phyloP scores from a whole-genome alignment of 2,888 invertebrate genomes.

The Mythimna vitellina region DNA sequence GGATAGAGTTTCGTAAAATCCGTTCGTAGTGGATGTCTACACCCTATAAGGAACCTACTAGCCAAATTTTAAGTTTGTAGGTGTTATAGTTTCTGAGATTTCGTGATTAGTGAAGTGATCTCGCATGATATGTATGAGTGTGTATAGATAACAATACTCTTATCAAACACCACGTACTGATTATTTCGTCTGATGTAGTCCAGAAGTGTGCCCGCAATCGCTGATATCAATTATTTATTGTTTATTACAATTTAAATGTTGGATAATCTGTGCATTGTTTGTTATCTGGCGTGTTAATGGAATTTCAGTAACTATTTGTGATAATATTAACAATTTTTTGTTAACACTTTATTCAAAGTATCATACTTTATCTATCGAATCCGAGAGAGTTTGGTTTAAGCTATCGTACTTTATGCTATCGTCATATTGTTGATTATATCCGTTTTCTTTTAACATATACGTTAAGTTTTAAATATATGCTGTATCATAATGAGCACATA shows the following conservation, averaged over 20 bases:
- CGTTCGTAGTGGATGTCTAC: no score
- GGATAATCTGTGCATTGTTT: not conserved
- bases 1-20: no score
- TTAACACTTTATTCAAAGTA: not conserved
- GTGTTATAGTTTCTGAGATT: no score
- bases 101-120: no score
- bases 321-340: no score
- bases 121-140: no score
- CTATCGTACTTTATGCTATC: not conserved
- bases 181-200: not conserved
- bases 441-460: not conserved
- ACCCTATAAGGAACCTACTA: no score
- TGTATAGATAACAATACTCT: not conserved
- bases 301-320: not conserved
- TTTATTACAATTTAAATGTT: conserved; percentile 5
- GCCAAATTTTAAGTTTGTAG: no score
- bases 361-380: not conserved
- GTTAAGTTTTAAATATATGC: not conserved
- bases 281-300: not conserved
- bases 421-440: not conserved
- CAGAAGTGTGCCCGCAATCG: not conserved
- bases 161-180: not conserved
- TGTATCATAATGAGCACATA: not conserved
- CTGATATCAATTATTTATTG: not conserved
- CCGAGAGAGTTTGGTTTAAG: not conserved